Conservation (phyloP, 2,888 invertebrate genomes). For the Taenaris catops region DNA sequence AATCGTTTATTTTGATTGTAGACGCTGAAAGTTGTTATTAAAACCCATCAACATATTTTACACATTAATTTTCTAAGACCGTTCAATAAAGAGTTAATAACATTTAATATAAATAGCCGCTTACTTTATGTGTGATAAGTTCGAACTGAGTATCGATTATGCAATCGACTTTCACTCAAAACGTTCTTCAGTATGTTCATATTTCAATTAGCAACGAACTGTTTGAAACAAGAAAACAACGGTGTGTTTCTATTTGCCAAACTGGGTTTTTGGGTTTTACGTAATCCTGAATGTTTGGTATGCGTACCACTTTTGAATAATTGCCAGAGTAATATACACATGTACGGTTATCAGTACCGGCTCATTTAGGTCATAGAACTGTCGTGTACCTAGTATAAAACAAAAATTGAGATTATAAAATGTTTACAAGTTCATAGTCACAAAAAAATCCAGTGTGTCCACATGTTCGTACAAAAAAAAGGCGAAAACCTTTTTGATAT, state of each 20-base stretch:
- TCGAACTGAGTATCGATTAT: conserved; percentile 32
- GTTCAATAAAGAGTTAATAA: conserved; percentile 11
- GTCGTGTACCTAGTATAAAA: no score
- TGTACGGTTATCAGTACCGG: no score
- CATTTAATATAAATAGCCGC: conserved; percentile 23
- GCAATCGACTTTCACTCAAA: conserved; percentile 57
- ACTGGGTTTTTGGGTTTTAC: no score
- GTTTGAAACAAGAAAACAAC: conserved; percentile 37
- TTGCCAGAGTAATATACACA: no score
- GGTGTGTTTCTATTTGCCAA: conserved; percentile 36
- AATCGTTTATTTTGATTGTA: conserved; percentile 8
- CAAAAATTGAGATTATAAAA: no score
- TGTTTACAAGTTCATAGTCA: no score
- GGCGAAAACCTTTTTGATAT: no score
- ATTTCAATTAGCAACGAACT: conserved; percentile 63
- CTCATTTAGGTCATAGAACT: no score
- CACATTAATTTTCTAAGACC: conserved; percentile 4
- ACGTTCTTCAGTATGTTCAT: conserved; percentile 44
- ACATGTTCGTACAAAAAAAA: no score
- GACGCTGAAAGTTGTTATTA: conserved; percentile 3
- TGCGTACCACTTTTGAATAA: no score
- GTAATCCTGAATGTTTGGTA: no score
- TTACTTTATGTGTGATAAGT: conserved; percentile 34
- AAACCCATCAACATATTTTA: conserved; percentile 8
- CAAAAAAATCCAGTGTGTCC: no score